Evolutionary conservation across 2,888 invertebrate genomes (phyloP), one percentile per base, ranked within the genome.

Genomic region (Prosopocoilus inquinatus): DNA sequence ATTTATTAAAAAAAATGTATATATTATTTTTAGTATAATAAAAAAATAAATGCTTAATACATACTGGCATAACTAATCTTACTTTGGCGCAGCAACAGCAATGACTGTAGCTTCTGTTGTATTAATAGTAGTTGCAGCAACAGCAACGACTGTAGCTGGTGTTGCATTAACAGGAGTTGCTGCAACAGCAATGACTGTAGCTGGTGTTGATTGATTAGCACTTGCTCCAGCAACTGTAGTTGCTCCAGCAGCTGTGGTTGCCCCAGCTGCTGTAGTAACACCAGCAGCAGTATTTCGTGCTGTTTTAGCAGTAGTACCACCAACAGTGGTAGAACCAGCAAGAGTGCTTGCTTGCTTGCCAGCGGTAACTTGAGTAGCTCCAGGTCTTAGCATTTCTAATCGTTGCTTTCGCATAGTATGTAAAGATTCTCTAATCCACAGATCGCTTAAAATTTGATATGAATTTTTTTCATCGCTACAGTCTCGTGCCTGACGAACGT

Each of bases 401-500:
- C 57, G 53, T 47, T 69, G 67, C 55, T 67, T 68, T 45, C 68
- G 59, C 16, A 66, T 48, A 7, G 38, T 51, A 9, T 59, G 61
- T 15, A 60, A 47, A 44, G 43, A 53, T 56, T 67, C 64, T 12
- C 61, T 57, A 28, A 48, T 55, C 58, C 73, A 67, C 16, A 74
- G 61, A 47, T 74, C 74, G 35, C 67, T 64, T 3, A 72, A 51
- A 13, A 72, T 64, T 12, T 69, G 55, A 49, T 68, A 66, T 3
- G 70, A 55, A 9, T 67, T 65, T 55, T 69, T 69, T 53, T 71
- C 64, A 52, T 73, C 72, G 55, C 70, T 70, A 50, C 76, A 76
- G 53, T 71, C 69, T 5, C 67, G 62, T 1, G 75, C 71, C 47
- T 63, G 59, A 9, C 69, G 60, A 13, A 67, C 66, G 9, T 73